These are phyloP conservation scores for Meles meles DNA, from an alignment of 2,113 vertebrate species.

Conservation along the genomic window DNA sequence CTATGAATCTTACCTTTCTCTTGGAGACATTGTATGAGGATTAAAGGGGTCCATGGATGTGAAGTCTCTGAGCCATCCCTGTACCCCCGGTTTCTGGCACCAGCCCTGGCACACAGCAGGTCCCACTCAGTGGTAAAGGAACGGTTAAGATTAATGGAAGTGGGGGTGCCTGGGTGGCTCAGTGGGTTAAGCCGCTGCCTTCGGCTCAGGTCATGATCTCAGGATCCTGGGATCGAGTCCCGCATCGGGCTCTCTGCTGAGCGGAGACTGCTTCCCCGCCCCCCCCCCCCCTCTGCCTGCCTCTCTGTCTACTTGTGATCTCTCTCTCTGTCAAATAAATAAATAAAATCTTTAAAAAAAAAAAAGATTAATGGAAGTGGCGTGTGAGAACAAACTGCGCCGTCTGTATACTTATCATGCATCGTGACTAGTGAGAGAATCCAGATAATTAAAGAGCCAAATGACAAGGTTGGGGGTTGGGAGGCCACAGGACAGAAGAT, in stretches of 20 bases:
- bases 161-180: no score
- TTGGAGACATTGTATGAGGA: neutral
- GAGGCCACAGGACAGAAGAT: neutral
- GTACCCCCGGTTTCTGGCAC: neutral
- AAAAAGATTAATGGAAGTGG: neutral
- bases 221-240: no score
- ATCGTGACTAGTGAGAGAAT: neutral
- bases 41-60: neutral
- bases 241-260: no score
- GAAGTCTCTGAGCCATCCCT: neutral
- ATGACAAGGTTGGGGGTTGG: neutral
- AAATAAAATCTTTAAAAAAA: no score
- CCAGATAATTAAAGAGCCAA: neutral
- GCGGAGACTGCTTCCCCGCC: no score
- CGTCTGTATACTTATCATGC: neutral
- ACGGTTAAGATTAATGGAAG: neutral
- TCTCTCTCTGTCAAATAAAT: no score
- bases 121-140: neutral
- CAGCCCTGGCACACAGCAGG: neutral
- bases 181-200: no score
- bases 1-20: neutral
- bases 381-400: neutral
- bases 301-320: no score
- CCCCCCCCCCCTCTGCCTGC: no score
- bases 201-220: no score